Conservation (phyloP, 2,888 invertebrate genomes). For the Nomada flava region DNA sequence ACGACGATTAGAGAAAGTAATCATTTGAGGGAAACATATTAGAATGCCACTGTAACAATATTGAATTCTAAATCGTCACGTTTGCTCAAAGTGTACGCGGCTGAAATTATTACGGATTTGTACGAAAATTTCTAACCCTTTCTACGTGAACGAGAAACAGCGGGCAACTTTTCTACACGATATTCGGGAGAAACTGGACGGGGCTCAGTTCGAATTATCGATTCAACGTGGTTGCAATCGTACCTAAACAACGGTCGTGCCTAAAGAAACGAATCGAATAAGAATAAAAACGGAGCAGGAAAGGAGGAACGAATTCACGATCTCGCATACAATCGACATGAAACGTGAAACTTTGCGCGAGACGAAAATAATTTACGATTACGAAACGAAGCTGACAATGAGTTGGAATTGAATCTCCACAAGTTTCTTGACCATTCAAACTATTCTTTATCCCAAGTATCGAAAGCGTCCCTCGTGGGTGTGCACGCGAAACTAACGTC, state of each 20-base stretch:
- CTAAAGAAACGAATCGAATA: constrained; percentile 36
- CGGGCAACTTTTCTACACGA: constrained; percentile 13
- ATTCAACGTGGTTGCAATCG: constrained; percentile 59
- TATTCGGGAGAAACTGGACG: not conserved
- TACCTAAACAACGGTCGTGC: constrained; percentile 62
- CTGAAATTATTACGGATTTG: constrained; percentile 44
- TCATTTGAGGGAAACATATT: constrained; percentile 8
- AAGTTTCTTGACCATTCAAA: constrained; percentile 30
- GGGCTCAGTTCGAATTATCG: constrained; percentile 4
- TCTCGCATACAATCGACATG: constrained; percentile 30
- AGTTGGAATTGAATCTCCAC: constrained; percentile 39
- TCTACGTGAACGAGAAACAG: constrained; percentile 30
- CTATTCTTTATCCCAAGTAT: constrained; percentile 40
- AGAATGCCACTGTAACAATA: not conserved
- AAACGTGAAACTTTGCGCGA: constrained; percentile 36
- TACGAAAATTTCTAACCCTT: constrained; percentile 50
- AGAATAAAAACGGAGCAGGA: too few species aligned
- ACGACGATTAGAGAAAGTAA: not conserved
- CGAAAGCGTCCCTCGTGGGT: not conserved
- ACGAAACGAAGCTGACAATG: constrained; percentile 11
- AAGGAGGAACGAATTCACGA: not conserved
- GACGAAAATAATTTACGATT: constrained; percentile 12
- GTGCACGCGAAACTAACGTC: constrained; percentile 15
- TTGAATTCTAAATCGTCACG: constrained; percentile 18
- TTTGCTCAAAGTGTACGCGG: constrained; percentile 40